Evolutionary conservation across 2,888 invertebrate genomes (phyloP), one percentile per base, ranked within the genome.

Genomic region (Acleris laterana): DNA sequence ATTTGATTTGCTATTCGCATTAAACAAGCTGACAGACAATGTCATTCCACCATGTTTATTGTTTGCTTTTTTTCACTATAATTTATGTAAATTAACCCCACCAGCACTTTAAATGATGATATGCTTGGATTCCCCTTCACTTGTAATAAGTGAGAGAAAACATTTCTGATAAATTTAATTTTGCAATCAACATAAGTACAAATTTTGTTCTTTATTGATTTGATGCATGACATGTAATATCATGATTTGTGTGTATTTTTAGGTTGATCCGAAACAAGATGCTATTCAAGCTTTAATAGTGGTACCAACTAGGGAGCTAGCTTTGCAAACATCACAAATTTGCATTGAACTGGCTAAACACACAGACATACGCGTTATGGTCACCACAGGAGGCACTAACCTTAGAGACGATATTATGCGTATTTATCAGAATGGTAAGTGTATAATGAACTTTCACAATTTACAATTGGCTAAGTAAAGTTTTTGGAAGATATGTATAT

Each of bases 271-370:
- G 68, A 95, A 95, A 83, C 96, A 96, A 94, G 97, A 98, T 94
- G 95, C 95, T 89, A 99, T 99, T 87, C 99, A 99, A 95, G 99
- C 99, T 81, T 94, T 99, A 93, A 96, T 99, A 80, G 97, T 99
- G 89, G 99, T 99, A 84, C 99, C 99, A 72, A 99, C 99, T 70
- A 95, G 99, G 93, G 99, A 99, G 94, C 94, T 99, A 90, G 99
- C 99, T 71, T 95, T 99, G 81, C 99, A 99, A 93, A 99, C 99
- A 84, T 99, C 99, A 94, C 99, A 99, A 94, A 99, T 99, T 87
- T 99, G 99, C 93, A 99, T 99, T 89, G 99, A 99, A 92, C 94
- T 99, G 82, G 97, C 99, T 74, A 99, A 99, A 93, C 99, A 99
- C 92, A 95, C 99, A 94, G 96, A 98, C 85, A 96, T 98, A 81